Conservation (phyloP, 2,888 invertebrate genomes). For the Ectobius pallidus region DNA sequence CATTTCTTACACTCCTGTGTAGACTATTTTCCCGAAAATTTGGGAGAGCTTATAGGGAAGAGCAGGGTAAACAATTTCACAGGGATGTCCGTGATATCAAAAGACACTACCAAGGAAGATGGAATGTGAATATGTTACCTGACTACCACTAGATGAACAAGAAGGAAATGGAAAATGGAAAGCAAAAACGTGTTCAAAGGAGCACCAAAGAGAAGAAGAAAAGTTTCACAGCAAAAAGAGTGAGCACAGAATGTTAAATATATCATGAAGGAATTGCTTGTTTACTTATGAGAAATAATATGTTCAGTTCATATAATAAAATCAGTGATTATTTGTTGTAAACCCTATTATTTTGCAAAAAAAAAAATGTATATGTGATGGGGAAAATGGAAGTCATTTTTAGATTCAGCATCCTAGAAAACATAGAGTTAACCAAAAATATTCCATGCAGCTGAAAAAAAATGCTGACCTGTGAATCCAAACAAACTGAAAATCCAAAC, state of each 20-base stretch:
- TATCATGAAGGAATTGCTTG: too few species aligned
- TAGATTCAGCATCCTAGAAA: neutral
- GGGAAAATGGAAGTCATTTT: neutral
- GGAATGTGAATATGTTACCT: neutral
- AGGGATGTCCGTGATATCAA: conserved; percentile 51
- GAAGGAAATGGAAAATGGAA: neutral
- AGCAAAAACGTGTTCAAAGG: neutral
- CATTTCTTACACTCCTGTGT: conserved; percentile 36
- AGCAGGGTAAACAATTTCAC: conserved; percentile 52
- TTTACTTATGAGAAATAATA: too few species aligned
- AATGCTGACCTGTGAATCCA: too few species aligned
- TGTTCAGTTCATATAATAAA: too few species aligned
- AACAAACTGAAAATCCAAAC: too few species aligned
- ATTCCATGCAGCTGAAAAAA: too few species aligned
- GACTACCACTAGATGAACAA: too few species aligned
- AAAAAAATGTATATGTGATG: neutral
- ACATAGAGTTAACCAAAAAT: neutral
- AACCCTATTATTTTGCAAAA: neutral
- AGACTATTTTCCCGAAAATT: conserved; percentile 38
- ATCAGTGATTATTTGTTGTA: neutral
- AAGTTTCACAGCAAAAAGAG: neutral
- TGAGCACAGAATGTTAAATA: neutral
- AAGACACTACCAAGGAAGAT: conserved; percentile 48
- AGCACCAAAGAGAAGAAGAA: neutral
- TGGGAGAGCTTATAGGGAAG: conserved; percentile 50